Evolutionary conservation across 1,140 invertebrate species (phyloP).

Genomic region (Fopius arisanus): DNA sequence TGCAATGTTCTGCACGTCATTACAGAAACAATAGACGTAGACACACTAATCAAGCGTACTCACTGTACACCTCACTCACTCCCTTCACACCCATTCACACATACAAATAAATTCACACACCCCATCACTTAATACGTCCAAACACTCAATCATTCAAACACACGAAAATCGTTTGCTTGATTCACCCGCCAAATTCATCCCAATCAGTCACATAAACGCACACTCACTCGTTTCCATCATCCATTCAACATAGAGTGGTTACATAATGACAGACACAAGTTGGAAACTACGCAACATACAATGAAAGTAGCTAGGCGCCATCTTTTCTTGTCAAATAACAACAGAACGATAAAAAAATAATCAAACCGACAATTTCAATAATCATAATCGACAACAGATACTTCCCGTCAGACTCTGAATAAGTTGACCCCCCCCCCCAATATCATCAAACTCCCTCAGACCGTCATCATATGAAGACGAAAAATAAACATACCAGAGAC

Average conservation of each 20-base stretch:
- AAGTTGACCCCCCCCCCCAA: not conserved
- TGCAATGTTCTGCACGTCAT: conserved; percentile 57
- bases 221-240: conserved; percentile 55
- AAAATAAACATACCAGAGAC: not conserved
- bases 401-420: no score
- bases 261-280: conserved; percentile 68
- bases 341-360: not conserved
- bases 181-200: conserved; percentile 1
- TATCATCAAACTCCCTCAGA: not conserved
- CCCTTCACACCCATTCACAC: conserved; percentile 19
- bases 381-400: no score
- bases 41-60: conserved; percentile 65
- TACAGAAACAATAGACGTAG: conserved; percentile 65
- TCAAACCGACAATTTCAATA: no score
- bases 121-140: not conserved
- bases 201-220: conserved; percentile 60
- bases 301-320: conserved; percentile 14
- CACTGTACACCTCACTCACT: conserved; percentile 42
- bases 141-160: not conserved
- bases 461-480: not conserved
- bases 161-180: not conserved
- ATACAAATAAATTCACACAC: not conserved
- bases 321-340: not conserved
- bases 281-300: conserved; percentile 59
- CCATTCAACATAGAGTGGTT: conserved; percentile 63